phyloP scores from a whole-genome alignment of 2,888 invertebrate genomes.

The Vannuccia rotundouncinata region DNA sequence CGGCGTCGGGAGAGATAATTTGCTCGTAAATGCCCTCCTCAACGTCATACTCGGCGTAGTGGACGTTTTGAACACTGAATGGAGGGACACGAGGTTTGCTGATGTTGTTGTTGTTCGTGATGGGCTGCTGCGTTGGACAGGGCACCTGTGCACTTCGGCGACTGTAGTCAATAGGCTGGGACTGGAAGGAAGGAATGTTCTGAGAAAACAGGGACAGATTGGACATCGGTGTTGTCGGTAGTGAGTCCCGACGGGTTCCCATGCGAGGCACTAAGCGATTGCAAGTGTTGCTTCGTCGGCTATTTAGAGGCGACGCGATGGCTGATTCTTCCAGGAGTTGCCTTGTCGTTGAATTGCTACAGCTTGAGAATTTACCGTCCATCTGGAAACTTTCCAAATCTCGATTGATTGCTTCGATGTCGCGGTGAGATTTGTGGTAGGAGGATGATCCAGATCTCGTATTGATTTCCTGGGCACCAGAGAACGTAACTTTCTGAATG shows the following conservation, averaged over 20 bases:
- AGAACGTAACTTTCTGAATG: not conserved
- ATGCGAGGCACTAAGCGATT: conserved; percentile 48
- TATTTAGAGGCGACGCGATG: not conserved
- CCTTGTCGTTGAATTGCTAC: not conserved
- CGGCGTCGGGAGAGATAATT: not conserved
- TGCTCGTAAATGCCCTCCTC: conserved; percentile 5
- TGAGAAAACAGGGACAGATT: not conserved
- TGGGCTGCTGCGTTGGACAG: not conserved
- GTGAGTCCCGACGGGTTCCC: conserved; percentile 49
- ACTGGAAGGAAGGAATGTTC: not conserved
- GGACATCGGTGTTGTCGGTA: not conserved
- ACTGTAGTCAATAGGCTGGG: not conserved
- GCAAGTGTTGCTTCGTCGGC: not conserved
- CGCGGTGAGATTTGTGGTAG: not conserved
- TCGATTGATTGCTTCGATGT: not conserved
- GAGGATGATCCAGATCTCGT: not conserved
- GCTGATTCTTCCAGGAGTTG: not conserved
- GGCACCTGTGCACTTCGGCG: not conserved
- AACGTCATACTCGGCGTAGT: not conserved
- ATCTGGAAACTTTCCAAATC: not conserved
- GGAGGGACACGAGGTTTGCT: not conserved
- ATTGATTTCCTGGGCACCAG: not conserved
- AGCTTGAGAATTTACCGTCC: not conserved
- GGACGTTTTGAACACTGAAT: not conserved
- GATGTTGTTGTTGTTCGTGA: not conserved